These are phyloP conservation scores for Timema podura DNA, from an alignment of 2,888 invertebrate genomes.

Conservation along the genomic window DNA sequence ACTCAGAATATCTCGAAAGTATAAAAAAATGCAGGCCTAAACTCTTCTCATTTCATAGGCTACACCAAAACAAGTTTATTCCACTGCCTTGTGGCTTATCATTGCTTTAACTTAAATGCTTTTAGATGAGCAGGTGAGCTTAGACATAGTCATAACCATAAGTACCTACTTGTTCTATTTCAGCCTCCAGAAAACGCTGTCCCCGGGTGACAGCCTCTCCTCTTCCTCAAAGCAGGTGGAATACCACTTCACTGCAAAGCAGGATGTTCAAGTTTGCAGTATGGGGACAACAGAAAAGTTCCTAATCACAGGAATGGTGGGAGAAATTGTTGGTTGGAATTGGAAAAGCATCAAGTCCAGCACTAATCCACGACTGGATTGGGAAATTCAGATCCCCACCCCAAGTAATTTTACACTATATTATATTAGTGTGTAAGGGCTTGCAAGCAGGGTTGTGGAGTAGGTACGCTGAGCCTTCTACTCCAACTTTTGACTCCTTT, in stretches of 20 bases:
- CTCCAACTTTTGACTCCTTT: too few species aligned
- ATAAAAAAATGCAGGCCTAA: too few species aligned
- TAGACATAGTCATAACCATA: too few species aligned
- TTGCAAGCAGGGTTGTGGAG: too few species aligned
- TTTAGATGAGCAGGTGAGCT: too few species aligned
- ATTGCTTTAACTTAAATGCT: too few species aligned
- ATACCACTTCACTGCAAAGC: conserved; percentile 57
- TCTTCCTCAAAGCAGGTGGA: conserved; percentile 59
- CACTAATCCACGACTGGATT: conserved; percentile 52
- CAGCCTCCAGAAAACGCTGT: conserved; percentile 59
- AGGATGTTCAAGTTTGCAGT: conserved; percentile 64
- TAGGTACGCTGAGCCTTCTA: too few species aligned
- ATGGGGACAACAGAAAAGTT: conserved; percentile 62
- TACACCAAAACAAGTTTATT: not conserved
- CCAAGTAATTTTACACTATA: conserved; percentile 40
- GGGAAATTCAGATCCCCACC: conserved; percentile 66
- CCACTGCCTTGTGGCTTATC: too few species aligned
- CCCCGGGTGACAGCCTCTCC: conserved; percentile 54
- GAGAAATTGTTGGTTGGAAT: conserved; percentile 71
- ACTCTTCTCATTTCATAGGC: not conserved
- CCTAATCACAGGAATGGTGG: conserved; percentile 69
- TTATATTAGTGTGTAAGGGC: conserved; percentile 7
- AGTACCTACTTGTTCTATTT: conserved; percentile 35
- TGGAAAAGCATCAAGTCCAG: conserved; percentile 65
- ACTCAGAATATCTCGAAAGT: too few species aligned